Conservation (phyloP, 2,797 vertebrate genomes). For the Smutsia gigantea region DNA sequence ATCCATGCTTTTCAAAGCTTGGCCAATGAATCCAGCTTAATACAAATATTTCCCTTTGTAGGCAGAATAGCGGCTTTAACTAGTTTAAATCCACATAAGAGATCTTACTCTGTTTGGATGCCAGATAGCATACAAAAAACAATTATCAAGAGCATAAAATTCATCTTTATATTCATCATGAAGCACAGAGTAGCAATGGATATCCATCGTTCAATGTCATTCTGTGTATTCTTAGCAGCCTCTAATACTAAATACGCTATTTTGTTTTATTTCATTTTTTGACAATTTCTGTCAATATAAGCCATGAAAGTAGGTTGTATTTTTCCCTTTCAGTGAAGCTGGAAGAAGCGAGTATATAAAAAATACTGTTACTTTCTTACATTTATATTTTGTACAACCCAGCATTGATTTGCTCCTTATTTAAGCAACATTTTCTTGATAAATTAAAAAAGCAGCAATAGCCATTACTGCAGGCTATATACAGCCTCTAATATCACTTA, state of each 20-base stretch:
- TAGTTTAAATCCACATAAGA: slow-evolving; percentile 73
- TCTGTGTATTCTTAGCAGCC: neutral
- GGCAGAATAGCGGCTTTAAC: slow-evolving; percentile 70
- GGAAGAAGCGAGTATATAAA: slow-evolving; percentile 77
- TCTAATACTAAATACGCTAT: neutral
- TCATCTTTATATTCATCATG: slow-evolving; percentile 56
- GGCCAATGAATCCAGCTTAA: slow-evolving; percentile 77
- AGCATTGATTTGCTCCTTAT: slow-evolving; percentile 89
- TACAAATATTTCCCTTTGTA: slow-evolving; percentile 78
- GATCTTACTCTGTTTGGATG: slow-evolving; percentile 76
- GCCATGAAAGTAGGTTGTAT: slow-evolving; percentile 60
- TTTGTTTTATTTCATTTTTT: slow-evolving; percentile 67
- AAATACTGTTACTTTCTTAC: slow-evolving; percentile 83
- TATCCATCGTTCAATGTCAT: slow-evolving; percentile 34
- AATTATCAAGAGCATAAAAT: slow-evolving; percentile 57
- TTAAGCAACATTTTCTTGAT: slow-evolving; percentile 91
- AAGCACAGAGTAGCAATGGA: slow-evolving; percentile 50
- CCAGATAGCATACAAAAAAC: slow-evolving; percentile 56
- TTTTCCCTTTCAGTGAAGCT: slow-evolving; percentile 69
- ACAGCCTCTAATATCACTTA: slow-evolving; percentile 93
- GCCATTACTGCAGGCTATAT: slow-evolving; percentile 93
- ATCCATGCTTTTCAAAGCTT: slow-evolving; percentile 75
- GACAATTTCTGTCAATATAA: slow-evolving; percentile 58
- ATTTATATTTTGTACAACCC: slow-evolving; percentile 87
- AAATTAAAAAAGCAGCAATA: slow-evolving; percentile 94